These are phyloP conservation scores for Eulemur rufifrons DNA, from an alignment of 2,113 vertebrate genomes.

Conservation along the genomic window DNA sequence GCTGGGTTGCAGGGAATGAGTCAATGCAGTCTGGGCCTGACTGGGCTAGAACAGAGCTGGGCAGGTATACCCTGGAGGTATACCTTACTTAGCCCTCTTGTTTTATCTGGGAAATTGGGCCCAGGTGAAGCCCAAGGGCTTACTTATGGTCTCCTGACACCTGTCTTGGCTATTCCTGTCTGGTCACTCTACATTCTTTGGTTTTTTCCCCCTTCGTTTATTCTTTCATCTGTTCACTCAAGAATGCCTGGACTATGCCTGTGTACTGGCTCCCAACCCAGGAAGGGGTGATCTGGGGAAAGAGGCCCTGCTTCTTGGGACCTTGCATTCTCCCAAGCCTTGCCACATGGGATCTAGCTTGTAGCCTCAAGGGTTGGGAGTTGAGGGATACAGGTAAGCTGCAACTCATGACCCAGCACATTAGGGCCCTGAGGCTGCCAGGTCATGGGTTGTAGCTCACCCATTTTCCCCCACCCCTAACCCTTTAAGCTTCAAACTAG, in stretches of 20 bases:
- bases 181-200: neutral
- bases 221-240: neutral
- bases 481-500: neutral
- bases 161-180: neutral
- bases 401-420: neutral
- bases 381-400: conserved; percentile 2
- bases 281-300: neutral
- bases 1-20: conserved; percentile 15
- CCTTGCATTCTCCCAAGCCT: neutral
- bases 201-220: neutral
- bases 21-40: neutral
- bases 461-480: neutral
- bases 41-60: neutral
- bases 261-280: neutral
- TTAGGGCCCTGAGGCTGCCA: neutral
- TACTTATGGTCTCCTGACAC: neutral
- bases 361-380: neutral
- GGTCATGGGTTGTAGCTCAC: neutral
- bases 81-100: neutral
- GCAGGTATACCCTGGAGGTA: neutral
- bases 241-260: neutral
- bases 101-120: neutral
- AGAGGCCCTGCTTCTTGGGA: neutral
- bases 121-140: neutral
- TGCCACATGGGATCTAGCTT: neutral